phyloP scores from a whole-genome alignment of 2,797 vertebrate species.

The Champsocephalus gunnari region DNA sequence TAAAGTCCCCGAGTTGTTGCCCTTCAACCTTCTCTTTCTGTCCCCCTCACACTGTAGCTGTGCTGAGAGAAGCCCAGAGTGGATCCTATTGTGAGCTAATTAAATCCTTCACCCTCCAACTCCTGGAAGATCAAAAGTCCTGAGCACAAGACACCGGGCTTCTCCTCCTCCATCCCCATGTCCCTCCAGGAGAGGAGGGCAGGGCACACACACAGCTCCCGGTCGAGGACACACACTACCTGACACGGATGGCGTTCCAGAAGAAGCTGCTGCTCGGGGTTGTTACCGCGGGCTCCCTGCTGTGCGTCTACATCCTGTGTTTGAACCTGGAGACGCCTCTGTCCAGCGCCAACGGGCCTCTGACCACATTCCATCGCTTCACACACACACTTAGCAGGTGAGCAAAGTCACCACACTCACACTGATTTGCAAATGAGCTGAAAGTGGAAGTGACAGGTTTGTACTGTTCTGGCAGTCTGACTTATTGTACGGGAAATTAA shows the following conservation, averaged over 20 bases:
- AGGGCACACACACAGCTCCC: slow-evolving; percentile 19
- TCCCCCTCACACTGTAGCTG: slow-evolving; percentile 24
- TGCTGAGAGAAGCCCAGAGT: slow-evolving; percentile 37
- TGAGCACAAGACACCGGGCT: not conserved
- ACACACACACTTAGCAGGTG: slow-evolving; percentile 23
- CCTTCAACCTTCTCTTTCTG: slow-evolving; percentile 17
- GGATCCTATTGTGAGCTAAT: slow-evolving; percentile 34
- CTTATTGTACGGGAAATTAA: too few relatives aligned
- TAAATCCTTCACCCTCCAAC: slow-evolving; percentile 9
- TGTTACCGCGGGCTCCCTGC: slow-evolving; percentile 30
- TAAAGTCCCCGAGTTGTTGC: slow-evolving; percentile 46
- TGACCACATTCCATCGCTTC: not conserved
- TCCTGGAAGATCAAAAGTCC: not conserved
- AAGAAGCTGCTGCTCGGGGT: slow-evolving; percentile 48
- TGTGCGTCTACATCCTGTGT: slow-evolving; percentile 64
- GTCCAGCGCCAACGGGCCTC: not conserved
- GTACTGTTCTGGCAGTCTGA: too few relatives aligned
- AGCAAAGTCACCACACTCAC: not conserved
- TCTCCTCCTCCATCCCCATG: slow-evolving; percentile 51
- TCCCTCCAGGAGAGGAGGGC: slow-evolving; percentile 35
- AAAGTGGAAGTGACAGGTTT: not conserved
- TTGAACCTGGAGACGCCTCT: slow-evolving; percentile 23
- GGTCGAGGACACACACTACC: not conserved
- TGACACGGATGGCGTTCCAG: slow-evolving; percentile 44
- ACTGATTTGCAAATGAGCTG: not conserved